Evolutionary conservation across 2,797 vertebrate species (phyloP), one percentile per base, ranked within the genome.

Genomic region (Chelon labrosus): DNA sequence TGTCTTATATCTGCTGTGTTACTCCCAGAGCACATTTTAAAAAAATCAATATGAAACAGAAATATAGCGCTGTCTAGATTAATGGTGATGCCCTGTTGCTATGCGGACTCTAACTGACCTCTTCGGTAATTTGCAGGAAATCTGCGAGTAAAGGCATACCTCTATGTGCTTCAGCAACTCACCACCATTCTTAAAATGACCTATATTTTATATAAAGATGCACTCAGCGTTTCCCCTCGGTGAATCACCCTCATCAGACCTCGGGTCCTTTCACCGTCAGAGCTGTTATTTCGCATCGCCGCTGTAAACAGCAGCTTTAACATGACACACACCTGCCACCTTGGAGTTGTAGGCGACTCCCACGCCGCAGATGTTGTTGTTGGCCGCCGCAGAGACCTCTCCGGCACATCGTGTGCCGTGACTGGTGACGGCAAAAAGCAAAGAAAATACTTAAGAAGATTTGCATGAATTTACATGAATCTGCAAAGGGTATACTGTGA

Each of bases 281-380:
- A 51, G 60, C 66, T 65, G 57, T 49, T 69, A 74, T 87, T 77
- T 53, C 5, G 7, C 7, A 8, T 35, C 7, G 31, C 6, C 7
- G 31, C 31, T 35, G 31, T 35, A 57, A 62, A 60, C 56, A 56
- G 64, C 47, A 55, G 42, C 50, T 65, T 58, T 44, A 77, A 70
- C 42, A n/a, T 79, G 70, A 58, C 70, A 84, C 86, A 0, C 94
- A 99, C 98, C 98, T 95, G 98, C 98, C 70, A 99, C 98, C 87
- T 97, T 97, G 71, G 98, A 99, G 91, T 96, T 97, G 91, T 98
- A 99, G 0, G 98, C 98, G 35, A 99, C 98, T 69, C 98, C 98
- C 60, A 99, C 97, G 0, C 98, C 98, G 17, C 98, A 99, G 89
- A 99, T 98, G 87, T 99, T 97, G 93, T 99, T 99, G 92, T 99